Conservation (phyloP, 2,888 invertebrate species). For the Pandemis heparana region DNA sequence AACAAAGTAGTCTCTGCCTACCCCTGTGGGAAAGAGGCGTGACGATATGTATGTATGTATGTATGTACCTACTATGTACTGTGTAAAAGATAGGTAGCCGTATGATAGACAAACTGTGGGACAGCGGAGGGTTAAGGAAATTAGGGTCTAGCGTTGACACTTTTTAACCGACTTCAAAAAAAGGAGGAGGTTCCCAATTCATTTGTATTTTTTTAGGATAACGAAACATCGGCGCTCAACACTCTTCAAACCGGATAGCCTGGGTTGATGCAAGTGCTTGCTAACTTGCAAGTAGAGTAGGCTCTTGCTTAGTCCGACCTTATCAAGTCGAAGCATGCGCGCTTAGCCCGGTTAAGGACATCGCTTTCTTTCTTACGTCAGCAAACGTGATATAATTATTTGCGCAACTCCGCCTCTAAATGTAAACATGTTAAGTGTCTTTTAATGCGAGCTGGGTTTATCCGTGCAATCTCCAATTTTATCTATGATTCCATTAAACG, state of each 20-base stretch:
- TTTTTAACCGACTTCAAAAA: too few relatives aligned
- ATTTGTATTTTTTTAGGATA: too few relatives aligned
- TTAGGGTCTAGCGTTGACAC: too few relatives aligned
- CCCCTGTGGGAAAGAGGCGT: too few relatives aligned
- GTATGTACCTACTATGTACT: too few relatives aligned
- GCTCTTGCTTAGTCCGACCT: constrained; percentile 51
- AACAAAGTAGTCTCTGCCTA: too few relatives aligned
- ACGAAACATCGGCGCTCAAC: too few relatives aligned
- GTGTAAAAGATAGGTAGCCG: too few relatives aligned
- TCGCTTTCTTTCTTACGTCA: constrained; percentile 79
- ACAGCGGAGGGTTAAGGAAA: too few relatives aligned
- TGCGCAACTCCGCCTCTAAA: constrained; percentile 54
- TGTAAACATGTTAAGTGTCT: constrained; percentile 20
- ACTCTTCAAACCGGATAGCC: not conserved
- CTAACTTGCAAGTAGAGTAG: not conserved
- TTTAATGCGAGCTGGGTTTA: constrained; percentile 24
- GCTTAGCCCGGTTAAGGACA: constrained; percentile 71
- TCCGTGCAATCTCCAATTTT: not conserved
- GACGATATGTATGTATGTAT: too few relatives aligned
- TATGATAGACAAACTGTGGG: too few relatives aligned
- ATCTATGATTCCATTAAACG: not conserved
- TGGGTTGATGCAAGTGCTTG: not conserved
- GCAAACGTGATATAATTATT: constrained; percentile 68
- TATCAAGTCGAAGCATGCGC: constrained; percentile 67
- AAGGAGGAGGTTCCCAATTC: too few relatives aligned